Evolutionary conservation across 2,797 vertebrate genomes (phyloP), one percentile per base, ranked within the genome.

Genomic region (Notolepis coatsorum): DNA sequence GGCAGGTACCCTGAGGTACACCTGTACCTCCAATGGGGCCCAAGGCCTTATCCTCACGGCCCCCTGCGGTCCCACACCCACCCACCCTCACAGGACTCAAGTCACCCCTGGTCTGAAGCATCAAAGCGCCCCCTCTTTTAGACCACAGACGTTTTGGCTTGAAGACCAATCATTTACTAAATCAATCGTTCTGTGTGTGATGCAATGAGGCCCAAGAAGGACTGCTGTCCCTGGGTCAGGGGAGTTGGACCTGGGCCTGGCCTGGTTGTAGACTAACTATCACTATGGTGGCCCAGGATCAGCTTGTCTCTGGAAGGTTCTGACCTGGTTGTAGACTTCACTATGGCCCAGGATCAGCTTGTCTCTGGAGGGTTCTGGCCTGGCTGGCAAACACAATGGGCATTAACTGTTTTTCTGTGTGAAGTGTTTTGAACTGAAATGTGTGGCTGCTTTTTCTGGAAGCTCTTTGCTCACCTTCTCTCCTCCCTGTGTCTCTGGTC

Each of bases 381-480:
- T 41, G 65, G 64, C 67, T 75, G 54, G n/a, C 63, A 55, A n/a
- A n/a, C n/a, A n/a, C 33, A 46, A n/a, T 21, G n/a, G 53, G 73
- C 68, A 56, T 75, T 72, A 75, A 60, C 68, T 61, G 65, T 61
- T 65, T 74, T 61, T 28, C n/a, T n/a, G n/a, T n/a, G 23, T 48
- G 64, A 78, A 38, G 52, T 60, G 64, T 84, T 82, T 69, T 37
- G 9, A 55, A 54, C 54, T 50, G 24, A 61, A 84, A n/a, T n/a
- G 69, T 69, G 70, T 71, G 76, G 68, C 37, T 31, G 70, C 39
- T 88, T 77, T 82, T 77, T 73, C 56, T 67, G 73, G 82, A 84
- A 83, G 56, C 67, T 69, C 55, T 68, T 51, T 50, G 46, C 68
- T 73, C 57, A 48, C 52, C 52, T 39, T 54, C 39, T 47, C 45